Conservation (phyloP, 2,888 invertebrate species). For the Rambutsinella grinnellia region DNA sequence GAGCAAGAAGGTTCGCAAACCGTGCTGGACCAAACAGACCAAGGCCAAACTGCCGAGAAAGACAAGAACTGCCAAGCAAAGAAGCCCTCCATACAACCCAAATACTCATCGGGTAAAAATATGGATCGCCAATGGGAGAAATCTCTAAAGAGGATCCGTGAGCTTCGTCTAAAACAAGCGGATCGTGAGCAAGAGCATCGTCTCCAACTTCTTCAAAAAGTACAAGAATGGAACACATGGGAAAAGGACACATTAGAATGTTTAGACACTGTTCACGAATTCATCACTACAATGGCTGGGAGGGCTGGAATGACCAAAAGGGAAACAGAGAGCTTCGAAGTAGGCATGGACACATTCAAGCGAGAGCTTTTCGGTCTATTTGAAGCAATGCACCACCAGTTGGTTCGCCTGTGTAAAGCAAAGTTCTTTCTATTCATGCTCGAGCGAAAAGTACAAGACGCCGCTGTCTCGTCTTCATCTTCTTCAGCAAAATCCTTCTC, state of each 20-base stretch:
- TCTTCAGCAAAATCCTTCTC: conserved; percentile 11
- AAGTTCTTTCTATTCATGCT: conserved; percentile 1
- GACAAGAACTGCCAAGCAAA: conserved; percentile 4
- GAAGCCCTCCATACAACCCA: conserved; percentile 1
- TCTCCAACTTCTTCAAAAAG: conserved; percentile 11
- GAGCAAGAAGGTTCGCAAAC: conserved; percentile 8
- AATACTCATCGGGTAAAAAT: neutral
- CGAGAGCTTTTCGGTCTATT: conserved; percentile 12
- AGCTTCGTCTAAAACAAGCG: conserved; percentile 23
- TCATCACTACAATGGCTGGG: conserved; percentile 5
- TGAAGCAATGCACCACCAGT: neutral
- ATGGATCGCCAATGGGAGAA: conserved; percentile 29
- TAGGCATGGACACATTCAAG: conserved; percentile 1
- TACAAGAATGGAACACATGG: conserved; percentile 31
- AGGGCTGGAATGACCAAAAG: conserved; percentile 12
- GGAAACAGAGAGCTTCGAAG: conserved; percentile 8
- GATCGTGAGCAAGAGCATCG: conserved; percentile 31
- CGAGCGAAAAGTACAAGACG: conserved; percentile 15
- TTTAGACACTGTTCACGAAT: conserved; percentile 10
- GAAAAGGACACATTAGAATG: conserved; percentile 8
- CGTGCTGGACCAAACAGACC: conserved; percentile 18
- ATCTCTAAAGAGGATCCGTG: conserved; percentile 25
- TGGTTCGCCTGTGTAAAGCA: conserved; percentile 6
- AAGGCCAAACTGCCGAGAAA: conserved; percentile 26
- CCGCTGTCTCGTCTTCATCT: neutral